A percentile compares a stretch with the other conserved stretches of the same genome.
These are phyloP conservation scores for Thaleichthys pacificus DNA, from an alignment of 2,797 vertebrate genomes.

Conservation along the genomic window DNA sequence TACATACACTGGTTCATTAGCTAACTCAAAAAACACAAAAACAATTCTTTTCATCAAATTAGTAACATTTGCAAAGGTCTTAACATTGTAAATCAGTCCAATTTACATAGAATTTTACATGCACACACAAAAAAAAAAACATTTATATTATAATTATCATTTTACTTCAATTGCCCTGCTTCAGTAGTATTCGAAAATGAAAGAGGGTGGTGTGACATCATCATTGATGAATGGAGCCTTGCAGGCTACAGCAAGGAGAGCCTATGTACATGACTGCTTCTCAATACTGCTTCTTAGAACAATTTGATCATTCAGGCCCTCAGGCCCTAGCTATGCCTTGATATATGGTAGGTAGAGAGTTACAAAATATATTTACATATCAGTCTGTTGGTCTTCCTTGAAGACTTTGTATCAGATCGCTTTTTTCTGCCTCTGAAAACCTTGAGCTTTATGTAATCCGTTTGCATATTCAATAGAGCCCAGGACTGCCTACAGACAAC, in stretches of 20 bases:
- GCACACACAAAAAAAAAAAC: constrained; percentile 60
- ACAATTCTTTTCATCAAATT: constrained; percentile 60
- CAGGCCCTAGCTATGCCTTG: not conserved
- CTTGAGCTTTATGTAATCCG: not conserved
- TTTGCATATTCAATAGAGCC: constrained; percentile 2
- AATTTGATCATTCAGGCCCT: not conserved
- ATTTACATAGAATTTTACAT: constrained; percentile 64
- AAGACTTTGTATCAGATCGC: not conserved
- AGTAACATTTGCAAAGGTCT: constrained; percentile 56
- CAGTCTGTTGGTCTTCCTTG: not conserved
- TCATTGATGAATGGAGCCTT: constrained; percentile 15
- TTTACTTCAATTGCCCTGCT: constrained; percentile 71
- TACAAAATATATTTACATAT: constrained; percentile 3
- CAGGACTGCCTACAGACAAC: constrained; percentile 9
- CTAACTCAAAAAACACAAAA: constrained; percentile 41
- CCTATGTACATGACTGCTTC: not conserved
- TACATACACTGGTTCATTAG: constrained; percentile 41
- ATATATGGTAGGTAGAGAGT: not conserved
- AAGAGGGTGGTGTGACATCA: constrained; percentile 27
- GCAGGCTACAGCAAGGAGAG: not conserved
- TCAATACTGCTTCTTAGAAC: not conserved
- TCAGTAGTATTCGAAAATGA: constrained; percentile 81
- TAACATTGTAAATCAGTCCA: constrained; percentile 59
- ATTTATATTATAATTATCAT: constrained; percentile 66
- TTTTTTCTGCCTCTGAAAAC: not conserved